These are phyloP conservation scores for Leucophora obtusa DNA, from an alignment of 2,888 invertebrate genomes.

Conservation along the genomic window DNA sequence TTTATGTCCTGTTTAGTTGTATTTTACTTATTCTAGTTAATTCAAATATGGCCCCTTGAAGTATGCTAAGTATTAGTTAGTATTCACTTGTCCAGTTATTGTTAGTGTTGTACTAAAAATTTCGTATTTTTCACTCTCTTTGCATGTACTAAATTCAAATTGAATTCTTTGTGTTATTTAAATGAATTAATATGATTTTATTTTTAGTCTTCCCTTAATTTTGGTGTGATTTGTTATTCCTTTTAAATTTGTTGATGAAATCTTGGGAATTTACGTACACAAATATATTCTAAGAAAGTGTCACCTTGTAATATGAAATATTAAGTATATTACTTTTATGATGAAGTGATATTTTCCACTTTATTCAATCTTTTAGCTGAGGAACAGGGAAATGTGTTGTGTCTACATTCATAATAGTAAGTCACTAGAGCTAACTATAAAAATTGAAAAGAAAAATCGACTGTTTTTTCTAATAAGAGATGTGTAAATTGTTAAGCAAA, in stretches of 20 bases:
- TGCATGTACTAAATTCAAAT: constrained; percentile 1
- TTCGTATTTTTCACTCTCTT: neutral
- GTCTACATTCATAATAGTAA: too few species aligned
- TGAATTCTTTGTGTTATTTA: neutral
- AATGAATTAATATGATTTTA: neutral
- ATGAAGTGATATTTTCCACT: neutral
- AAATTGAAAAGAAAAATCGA: too few species aligned
- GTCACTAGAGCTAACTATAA: too few species aligned
- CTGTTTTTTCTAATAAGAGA: too few species aligned
- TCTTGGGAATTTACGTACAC: neutral
- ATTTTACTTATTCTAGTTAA: constrained; percentile 17
- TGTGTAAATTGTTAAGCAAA: too few species aligned
- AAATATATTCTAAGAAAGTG: neutral
- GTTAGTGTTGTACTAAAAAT: constrained; percentile 45
- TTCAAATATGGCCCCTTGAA: constrained; percentile 36
- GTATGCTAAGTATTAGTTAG: constrained; percentile 56
- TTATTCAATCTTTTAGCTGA: too few species aligned
- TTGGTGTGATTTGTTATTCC: neutral
- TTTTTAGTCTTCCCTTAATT: neutral
- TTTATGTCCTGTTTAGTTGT: constrained; percentile 53
- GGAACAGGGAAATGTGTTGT: too few species aligned
- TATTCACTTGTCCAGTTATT: constrained; percentile 63
- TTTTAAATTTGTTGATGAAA: neutral
- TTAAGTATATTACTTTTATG: too few species aligned
- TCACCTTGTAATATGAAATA: neutral